Percentiles rank a stretch among this genome's conserved stretches.
Conservation (phyloP, 2,888 invertebrate species). For the Ceramica pisi region DNA sequence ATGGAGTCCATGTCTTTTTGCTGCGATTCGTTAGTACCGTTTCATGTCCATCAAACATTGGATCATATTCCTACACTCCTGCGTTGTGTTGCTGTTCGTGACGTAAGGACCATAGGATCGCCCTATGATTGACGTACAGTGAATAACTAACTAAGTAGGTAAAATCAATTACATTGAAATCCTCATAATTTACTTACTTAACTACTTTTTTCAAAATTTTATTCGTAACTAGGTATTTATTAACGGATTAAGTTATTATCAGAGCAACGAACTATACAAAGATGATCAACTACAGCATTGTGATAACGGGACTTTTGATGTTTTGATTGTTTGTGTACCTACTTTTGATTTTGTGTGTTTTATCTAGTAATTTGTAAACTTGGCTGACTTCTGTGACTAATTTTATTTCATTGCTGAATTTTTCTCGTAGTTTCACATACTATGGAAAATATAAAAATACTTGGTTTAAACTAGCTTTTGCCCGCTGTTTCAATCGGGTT, state of each 20-base stretch:
- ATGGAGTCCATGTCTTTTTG: background rate
- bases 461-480: no score
- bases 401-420: background rate
- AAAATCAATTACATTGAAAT: background rate
- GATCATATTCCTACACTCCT: no score
- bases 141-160: background rate
- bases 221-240: background rate
- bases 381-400: background rate
- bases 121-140: no score
- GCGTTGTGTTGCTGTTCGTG: no score
- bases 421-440: background rate
- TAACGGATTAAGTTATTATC: slow-evolving; percentile 26
- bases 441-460: background rate
- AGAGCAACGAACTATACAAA: slow-evolving; percentile 28
- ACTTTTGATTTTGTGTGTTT: no score
- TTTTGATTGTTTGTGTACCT: no score
- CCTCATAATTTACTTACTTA: slow-evolving; percentile 1
- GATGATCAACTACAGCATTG: slow-evolving; percentile 31
- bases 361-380: slow-evolving; percentile 27
- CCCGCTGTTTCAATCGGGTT: no score
- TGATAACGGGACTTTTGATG: no score
- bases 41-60: background rate
- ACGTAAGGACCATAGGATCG: no score
- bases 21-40: background rate
- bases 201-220: slow-evolving; percentile 13